These are phyloP conservation scores for Pseudomyrmex pallidus DNA, from an alignment of 1,140 invertebrate species.

Conservation along the genomic window DNA sequence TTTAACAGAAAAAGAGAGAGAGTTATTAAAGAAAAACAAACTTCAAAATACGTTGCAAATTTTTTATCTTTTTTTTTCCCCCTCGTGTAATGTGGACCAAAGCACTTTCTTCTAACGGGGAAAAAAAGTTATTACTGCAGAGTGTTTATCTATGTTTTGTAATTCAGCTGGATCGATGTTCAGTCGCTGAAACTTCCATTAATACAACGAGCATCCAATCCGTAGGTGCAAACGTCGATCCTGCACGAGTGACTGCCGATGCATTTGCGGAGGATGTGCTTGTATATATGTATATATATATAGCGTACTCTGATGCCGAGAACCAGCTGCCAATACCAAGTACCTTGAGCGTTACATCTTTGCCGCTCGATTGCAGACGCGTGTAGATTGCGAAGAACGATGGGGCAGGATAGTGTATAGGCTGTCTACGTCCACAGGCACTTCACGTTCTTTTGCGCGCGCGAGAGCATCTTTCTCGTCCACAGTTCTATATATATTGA, in stretches of 20 bases:
- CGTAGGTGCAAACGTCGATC: conserved; percentile 46
- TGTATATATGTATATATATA: conserved; percentile 53
- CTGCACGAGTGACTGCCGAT: conserved; percentile 21
- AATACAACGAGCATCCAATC: conserved; percentile 46
- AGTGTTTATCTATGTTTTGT: too few relatives aligned
- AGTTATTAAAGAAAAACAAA: too few relatives aligned
- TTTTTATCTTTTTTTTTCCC: too few relatives aligned
- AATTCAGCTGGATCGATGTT: neutral
- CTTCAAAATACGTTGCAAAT: too few relatives aligned
- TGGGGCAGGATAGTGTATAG: conserved; percentile 44
- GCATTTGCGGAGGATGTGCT: conserved; percentile 39
- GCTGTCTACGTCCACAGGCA: neutral
- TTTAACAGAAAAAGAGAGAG: too few relatives aligned
- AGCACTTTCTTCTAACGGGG: too few relatives aligned
- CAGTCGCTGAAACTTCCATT: conserved; percentile 34
- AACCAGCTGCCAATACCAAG: conserved; percentile 67
- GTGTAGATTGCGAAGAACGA: conserved; percentile 59
- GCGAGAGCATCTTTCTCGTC: neutral
- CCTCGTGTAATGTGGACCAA: too few relatives aligned
- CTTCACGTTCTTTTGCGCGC: neutral
- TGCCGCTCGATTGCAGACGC: conserved; percentile 66
- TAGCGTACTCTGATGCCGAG: conserved; percentile 58
- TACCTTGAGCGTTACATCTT: conserved; percentile 66
- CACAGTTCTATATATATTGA: conserved; percentile 20
- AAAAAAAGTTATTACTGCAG: too few relatives aligned